A percentile compares a stretch with the other conserved stretches of the same genome.
These are phyloP conservation scores for Tetramorium parvispinum DNA, from an alignment of 1,140 invertebrate species.

Conservation along the genomic window DNA sequence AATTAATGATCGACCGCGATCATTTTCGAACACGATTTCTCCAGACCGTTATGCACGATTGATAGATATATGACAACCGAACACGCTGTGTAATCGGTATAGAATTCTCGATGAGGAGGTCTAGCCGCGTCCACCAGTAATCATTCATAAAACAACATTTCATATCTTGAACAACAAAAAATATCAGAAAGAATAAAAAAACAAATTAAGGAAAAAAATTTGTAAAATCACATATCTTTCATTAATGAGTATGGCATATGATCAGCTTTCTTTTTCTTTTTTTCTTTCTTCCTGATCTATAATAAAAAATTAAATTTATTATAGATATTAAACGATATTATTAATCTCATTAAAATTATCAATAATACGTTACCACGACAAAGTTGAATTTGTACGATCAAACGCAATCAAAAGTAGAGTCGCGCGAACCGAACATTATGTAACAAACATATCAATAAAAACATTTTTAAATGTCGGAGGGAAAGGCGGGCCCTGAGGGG, in stretches of 20 bases:
- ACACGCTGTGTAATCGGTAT: constrained; percentile 66
- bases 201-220: neutral
- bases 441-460: constrained; percentile 71
- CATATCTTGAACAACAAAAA: neutral
- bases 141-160: neutral
- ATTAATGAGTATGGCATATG: neutral
- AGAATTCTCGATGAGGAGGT: constrained; percentile 30
- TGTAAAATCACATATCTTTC: neutral
- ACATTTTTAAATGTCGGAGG: constrained; percentile 56
- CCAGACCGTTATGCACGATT: constrained; percentile 32
- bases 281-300: neutral
- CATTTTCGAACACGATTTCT: constrained; percentile 56
- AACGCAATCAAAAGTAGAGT: constrained; percentile 15
- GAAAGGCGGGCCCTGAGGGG: constrained; percentile 47
- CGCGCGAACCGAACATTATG: constrained; percentile 61
- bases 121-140: neutral
- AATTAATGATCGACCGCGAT: constrained; percentile 70
- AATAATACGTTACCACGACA: neutral
- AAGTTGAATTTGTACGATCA: neutral
- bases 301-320: neutral
- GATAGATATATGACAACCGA: constrained; percentile 59
- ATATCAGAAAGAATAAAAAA: neutral
- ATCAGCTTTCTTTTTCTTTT: neutral
- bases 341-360: neutral
- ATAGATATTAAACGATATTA: neutral